Percentiles rank a stretch among this genome's conserved stretches.
Evolutionary conservation across 1,140 invertebrate species (phyloP).

Genomic region (Drosophila funebris): DNA sequence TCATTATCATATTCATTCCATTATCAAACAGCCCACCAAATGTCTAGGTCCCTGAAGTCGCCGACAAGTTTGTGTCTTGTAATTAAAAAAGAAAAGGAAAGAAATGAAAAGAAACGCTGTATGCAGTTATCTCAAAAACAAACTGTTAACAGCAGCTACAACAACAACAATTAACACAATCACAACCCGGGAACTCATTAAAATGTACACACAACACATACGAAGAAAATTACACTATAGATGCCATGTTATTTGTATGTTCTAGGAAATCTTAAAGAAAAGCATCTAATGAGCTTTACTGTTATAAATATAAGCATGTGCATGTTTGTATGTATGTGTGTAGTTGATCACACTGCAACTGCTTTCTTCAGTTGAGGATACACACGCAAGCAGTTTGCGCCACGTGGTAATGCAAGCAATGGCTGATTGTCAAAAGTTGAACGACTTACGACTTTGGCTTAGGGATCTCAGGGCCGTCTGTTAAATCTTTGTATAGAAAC

Average conservation of each 20-base stretch:
- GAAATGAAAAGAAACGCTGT: slow-evolving; percentile 3
- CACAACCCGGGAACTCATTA: slow-evolving; percentile 45
- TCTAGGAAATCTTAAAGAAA: slow-evolving; percentile 2
- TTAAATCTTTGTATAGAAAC: slow-evolving; percentile 1
- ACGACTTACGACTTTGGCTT: too few species aligned
- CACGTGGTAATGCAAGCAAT: slow-evolving; percentile 15
- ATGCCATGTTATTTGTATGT: slow-evolving; percentile 6
- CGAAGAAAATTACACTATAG: neutral
- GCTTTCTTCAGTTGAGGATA: neutral
- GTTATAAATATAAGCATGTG: too few species aligned
- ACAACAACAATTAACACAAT: too few species aligned
- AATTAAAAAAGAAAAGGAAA: slow-evolving; percentile 58
- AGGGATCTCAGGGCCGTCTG: slow-evolving; percentile 8
- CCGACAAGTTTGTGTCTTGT: slow-evolving; percentile 47
- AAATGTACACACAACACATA: slow-evolving; percentile 10
- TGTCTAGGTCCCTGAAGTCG: slow-evolving; percentile 11
- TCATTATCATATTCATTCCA: slow-evolving; percentile 30
- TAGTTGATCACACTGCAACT: neutral
- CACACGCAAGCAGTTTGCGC: neutral
- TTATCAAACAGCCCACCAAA: slow-evolving; percentile 7
- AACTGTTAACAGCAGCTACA: slow-evolving; percentile 35
- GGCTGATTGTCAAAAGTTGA: slow-evolving; percentile 11
- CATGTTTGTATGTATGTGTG: neutral
- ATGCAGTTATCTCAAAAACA: slow-evolving; percentile 39
- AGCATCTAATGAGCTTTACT: slow-evolving; percentile 1